Evolutionary conservation across 2,113 vertebrate genomes (phyloP).

Genomic region (Panthera uncia): DNA sequence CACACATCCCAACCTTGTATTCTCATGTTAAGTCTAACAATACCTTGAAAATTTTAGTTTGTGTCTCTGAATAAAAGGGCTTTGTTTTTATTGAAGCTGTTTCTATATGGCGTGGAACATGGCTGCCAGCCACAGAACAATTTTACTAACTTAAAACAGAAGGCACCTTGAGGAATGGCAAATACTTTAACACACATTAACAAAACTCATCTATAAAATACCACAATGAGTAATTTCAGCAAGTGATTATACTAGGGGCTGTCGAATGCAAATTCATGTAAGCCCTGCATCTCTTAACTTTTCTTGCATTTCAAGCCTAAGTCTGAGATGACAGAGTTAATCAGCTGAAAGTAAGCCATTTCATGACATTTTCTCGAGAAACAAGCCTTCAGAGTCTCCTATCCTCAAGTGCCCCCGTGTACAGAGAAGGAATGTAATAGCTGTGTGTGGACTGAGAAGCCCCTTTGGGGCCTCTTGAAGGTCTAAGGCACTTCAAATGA

Average conservation of each 20-base stretch:
- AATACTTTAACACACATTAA: neutral
- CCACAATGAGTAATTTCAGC: neutral
- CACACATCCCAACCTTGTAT: neutral
- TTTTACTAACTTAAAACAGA: neutral
- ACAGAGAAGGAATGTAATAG: neutral
- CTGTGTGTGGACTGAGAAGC: neutral
- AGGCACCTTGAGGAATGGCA: neutral
- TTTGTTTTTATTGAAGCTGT: neutral
- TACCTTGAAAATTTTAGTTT: neutral
- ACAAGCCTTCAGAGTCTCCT: neutral
- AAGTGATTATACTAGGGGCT: neutral
- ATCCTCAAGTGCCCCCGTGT: neutral
- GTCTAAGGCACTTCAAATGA: neutral
- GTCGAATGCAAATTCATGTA: neutral
- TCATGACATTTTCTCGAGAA: constrained; percentile 23
- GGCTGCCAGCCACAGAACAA: neutral
- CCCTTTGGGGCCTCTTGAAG: neutral
- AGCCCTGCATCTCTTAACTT: neutral
- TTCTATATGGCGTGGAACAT: neutral
- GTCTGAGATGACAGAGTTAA: neutral
- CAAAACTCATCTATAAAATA: neutral
- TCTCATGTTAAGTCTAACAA: neutral
- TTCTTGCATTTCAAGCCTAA: neutral
- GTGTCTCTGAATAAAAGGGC: neutral
- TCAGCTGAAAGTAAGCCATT: constrained; percentile 6